These are phyloP conservation scores for Ennomos quercinarius DNA, from an alignment of 2,888 invertebrate species.

Conservation along the genomic window DNA sequence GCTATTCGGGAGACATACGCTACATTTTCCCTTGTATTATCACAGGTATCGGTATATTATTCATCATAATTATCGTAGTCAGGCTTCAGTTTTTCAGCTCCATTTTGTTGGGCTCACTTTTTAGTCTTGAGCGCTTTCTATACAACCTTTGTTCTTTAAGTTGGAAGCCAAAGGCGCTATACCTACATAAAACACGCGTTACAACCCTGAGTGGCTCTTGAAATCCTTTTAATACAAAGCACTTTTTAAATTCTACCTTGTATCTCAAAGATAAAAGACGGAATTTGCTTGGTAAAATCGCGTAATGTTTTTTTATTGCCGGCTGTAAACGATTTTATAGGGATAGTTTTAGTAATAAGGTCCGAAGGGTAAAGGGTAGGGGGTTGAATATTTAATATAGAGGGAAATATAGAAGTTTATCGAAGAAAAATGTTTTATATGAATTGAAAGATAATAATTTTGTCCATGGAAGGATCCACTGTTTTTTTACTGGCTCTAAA, in stretches of 20 bases:
- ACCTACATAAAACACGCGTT: slow-evolving; percentile 40
- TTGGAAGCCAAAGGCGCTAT: slow-evolving; percentile 32
- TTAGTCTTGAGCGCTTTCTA: too few species aligned
- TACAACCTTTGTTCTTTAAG: too few species aligned
- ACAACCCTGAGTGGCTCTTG: slow-evolving; percentile 36
- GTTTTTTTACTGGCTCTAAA: too few species aligned
- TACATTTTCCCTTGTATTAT: too few species aligned
- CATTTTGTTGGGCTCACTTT: too few species aligned
- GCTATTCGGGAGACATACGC: too few species aligned
- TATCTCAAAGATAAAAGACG: slow-evolving; percentile 26
- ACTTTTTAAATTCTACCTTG: slow-evolving; percentile 26
- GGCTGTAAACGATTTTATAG: slow-evolving; percentile 39
- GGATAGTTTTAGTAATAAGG: slow-evolving; percentile 38
- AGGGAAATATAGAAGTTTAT: slow-evolving; percentile 21
- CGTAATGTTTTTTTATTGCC: slow-evolving; percentile 30
- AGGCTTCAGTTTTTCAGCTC: too few species aligned
- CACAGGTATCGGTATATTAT: too few species aligned
- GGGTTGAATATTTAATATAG: slow-evolving; percentile 28
- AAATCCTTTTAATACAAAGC: slow-evolving; percentile 32
- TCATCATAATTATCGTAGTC: too few species aligned
- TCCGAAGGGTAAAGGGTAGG: slow-evolving; percentile 27
- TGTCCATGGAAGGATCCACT: too few species aligned
- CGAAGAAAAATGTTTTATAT: background rate
- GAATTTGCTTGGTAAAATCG: slow-evolving; percentile 5
- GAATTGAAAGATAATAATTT: background rate